Conservation (phyloP, 2,797 vertebrate species). For the Sebastes goodei region DNA sequence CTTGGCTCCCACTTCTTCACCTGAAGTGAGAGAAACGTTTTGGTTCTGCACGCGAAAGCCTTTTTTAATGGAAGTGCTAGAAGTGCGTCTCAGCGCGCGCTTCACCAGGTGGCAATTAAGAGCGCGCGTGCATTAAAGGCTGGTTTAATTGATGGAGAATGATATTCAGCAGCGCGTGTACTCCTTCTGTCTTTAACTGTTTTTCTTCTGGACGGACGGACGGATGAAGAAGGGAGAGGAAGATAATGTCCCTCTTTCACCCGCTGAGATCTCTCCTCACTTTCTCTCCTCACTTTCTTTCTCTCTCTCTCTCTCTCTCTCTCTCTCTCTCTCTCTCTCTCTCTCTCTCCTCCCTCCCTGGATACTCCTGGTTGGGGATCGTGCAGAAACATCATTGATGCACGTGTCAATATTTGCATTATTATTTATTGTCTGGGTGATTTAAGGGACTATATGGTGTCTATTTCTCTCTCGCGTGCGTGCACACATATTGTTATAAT, state of each 20-base stretch:
- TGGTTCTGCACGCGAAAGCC: constrained; percentile 1
- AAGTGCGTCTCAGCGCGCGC: constrained; percentile 10
- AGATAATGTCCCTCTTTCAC: constrained; percentile 37
- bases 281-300: constrained; percentile 68
- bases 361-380: constrained; percentile 2
- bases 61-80: neutral
- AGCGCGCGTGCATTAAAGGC: constrained; percentile 5
- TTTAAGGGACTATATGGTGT: constrained; percentile 22
- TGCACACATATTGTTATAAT: neutral
- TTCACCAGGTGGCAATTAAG: constrained; percentile 16
- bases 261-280: constrained; percentile 54
- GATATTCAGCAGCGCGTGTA: neutral
- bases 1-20: constrained; percentile 19
- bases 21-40: constrained; percentile 28
- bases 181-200: neutral
- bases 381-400: constrained; percentile 23
- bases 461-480: neutral
- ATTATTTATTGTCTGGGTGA: constrained; percentile 21
- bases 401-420: constrained; percentile 22
- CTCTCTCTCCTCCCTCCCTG: neutral
- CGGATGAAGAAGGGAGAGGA: constrained; percentile 24
- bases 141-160: neutral
- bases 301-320: constrained; percentile 63
- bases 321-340: constrained; percentile 10
- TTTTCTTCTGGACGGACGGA: constrained; percentile 15